Percentiles rank a stretch among this genome's conserved stretches.
Conservation (phyloP, 2,888 invertebrate species). For the Drosophila pegasa region DNA sequence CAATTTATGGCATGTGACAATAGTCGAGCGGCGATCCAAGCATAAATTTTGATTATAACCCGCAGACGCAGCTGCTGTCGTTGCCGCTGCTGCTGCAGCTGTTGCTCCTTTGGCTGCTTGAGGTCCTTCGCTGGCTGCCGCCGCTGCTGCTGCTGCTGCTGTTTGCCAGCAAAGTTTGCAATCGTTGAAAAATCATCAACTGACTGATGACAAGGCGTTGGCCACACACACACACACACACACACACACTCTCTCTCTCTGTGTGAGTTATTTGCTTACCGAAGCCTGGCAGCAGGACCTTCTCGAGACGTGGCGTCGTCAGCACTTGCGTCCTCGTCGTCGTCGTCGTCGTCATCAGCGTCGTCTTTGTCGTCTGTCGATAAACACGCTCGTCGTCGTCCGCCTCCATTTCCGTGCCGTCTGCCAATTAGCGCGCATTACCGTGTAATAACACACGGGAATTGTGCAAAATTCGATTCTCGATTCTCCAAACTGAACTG, state of each 20-base stretch:
- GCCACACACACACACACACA: not conserved
- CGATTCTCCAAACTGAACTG: constrained; percentile 56
- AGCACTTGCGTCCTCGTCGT: constrained; percentile 22
- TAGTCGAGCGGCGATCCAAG: constrained; percentile 60
- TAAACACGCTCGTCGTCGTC: constrained; percentile 52
- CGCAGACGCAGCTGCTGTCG: constrained; percentile 25
- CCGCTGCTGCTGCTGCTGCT: constrained; percentile 4
- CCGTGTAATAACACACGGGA: constrained; percentile 60
- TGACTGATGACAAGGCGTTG: constrained; percentile 69
- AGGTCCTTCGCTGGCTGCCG: not conserved
- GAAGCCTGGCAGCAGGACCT: constrained; percentile 40
- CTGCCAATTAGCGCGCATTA: constrained; percentile 73
- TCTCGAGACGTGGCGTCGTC: constrained; percentile 45
- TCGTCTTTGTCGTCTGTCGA: constrained; percentile 45
- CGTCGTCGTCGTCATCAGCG: constrained; percentile 18
- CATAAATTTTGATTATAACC: constrained; percentile 74
- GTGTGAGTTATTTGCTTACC: constrained; percentile 54
- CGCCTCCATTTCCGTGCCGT: constrained; percentile 75
- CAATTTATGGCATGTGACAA: constrained; percentile 73
- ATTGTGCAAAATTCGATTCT: constrained; percentile 58
- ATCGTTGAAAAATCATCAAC: constrained; percentile 62
- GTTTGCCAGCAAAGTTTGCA: constrained; percentile 45
- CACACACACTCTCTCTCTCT: not conserved
- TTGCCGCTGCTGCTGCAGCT: not conserved
- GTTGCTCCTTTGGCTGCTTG: not conserved